Evolutionary conservation across 2,888 invertebrate species (phyloP).

Genomic region (Agrilus cyanescens): DNA sequence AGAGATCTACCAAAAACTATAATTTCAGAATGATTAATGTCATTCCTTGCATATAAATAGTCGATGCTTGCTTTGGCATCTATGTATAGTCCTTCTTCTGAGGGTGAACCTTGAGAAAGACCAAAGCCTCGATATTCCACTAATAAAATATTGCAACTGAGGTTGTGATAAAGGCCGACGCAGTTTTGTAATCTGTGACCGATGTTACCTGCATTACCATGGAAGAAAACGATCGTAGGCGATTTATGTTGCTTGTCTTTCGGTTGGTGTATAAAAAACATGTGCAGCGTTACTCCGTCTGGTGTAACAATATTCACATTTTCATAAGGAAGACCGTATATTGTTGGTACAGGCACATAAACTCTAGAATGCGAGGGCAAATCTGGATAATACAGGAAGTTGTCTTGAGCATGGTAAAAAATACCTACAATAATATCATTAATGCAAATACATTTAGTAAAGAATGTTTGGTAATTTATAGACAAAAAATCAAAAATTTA

Average conservation of each 20-base stretch:
- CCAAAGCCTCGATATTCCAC: slow-evolving; percentile 96
- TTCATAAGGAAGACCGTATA: slow-evolving; percentile 78
- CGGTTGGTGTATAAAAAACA: slow-evolving; percentile 69
- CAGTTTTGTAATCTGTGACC: slow-evolving; percentile 85
- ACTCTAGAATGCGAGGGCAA: slow-evolving; percentile 79
- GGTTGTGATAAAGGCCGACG: slow-evolving; percentile 69
- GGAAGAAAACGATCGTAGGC: slow-evolving; percentile 81
- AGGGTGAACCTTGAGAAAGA: slow-evolving; percentile 76
- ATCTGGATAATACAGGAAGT: slow-evolving; percentile 79
- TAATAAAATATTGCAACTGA: slow-evolving; percentile 78
- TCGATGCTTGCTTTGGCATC: slow-evolving; percentile 84
- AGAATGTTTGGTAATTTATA: neutral
- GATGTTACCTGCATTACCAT: slow-evolving; percentile 96
- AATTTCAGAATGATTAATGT: slow-evolving; percentile 75
- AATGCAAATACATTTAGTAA: slow-evolving; percentile 3
- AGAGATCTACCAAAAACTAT: slow-evolving; percentile 83
- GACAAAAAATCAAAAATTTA: neutral
- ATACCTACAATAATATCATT: slow-evolving; percentile 45
- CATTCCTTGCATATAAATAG: slow-evolving; percentile 67
- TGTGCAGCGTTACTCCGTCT: slow-evolving; percentile 68
- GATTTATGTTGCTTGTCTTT: slow-evolving; percentile 52
- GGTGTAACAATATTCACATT: slow-evolving; percentile 62
- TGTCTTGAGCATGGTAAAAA: slow-evolving; percentile 76
- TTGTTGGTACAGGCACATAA: slow-evolving; percentile 77
- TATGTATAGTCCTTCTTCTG: slow-evolving; percentile 73